phyloP scores from a whole-genome alignment of 2,888 invertebrate genomes.

The Stenolophus ochropezus region DNA sequence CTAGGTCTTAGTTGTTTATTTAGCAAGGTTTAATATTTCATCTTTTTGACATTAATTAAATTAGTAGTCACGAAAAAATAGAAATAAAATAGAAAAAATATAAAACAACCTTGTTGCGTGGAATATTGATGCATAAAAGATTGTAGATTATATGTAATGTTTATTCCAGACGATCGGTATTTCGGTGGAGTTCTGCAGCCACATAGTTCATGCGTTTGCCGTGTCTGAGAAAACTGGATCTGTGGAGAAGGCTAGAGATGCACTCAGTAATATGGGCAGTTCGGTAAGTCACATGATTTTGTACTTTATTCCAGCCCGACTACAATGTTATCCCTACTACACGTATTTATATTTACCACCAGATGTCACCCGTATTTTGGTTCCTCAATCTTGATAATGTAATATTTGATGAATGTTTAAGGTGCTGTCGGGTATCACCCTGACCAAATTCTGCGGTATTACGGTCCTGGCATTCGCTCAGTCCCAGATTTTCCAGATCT shows the following conservation, averaged over 20 bases:
- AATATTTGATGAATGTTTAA: neutral
- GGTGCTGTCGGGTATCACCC: slow-evolving; percentile 94
- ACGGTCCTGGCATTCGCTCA: slow-evolving; percentile 93
- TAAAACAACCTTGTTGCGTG: too few relatives aligned
- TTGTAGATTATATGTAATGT: neutral
- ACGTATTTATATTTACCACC: too few relatives aligned
- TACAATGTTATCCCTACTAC: too few relatives aligned
- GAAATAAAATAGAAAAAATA: neutral
- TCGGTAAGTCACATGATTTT: too few relatives aligned
- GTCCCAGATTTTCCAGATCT: slow-evolving; percentile 92
- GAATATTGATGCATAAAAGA: neutral
- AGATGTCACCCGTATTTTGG: too few relatives aligned
- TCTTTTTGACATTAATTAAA: neutral
- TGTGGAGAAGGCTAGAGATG: slow-evolving; percentile 81
- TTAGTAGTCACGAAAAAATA: too few relatives aligned
- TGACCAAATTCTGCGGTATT: slow-evolving; percentile 95
- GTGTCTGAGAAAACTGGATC: slow-evolving; percentile 72
- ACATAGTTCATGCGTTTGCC: slow-evolving; percentile 86
- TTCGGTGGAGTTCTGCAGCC: slow-evolving; percentile 96
- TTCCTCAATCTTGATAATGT: too few relatives aligned
- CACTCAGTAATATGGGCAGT: slow-evolving; percentile 88
- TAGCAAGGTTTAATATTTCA: slow-evolving; percentile 69
- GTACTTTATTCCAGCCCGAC: too few relatives aligned
- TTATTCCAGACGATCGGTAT: slow-evolving; percentile 81
- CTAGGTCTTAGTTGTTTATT: too few relatives aligned